Evolutionary conservation across 2,888 invertebrate species (phyloP).

Genomic region (Latrodectus elegans): DNA sequence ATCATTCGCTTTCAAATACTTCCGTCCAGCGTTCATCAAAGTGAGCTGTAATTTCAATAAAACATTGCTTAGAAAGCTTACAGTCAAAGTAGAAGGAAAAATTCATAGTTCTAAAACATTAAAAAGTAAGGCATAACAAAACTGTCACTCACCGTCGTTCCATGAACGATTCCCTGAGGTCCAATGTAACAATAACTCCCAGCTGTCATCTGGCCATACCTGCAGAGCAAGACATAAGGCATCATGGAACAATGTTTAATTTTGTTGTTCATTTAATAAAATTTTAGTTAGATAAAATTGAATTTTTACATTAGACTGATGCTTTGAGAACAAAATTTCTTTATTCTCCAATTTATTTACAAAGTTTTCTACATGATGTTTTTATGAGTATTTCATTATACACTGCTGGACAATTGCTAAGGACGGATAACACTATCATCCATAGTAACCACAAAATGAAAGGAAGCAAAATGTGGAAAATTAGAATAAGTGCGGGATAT

Average conservation of each 20-base stretch:
- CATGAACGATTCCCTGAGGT: constrained; percentile 81
- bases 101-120: background rate
- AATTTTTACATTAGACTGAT: too few relatives aligned
- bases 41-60: constrained; percentile 77
- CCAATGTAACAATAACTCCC: constrained; percentile 81
- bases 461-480: too few relatives aligned
- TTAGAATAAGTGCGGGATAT: too few relatives aligned
- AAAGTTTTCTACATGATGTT: too few relatives aligned
- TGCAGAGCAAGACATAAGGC: constrained; percentile 66
- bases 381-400: too few relatives aligned
- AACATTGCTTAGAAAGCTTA: background rate
- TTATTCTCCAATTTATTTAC: too few relatives aligned
- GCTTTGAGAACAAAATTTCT: too few relatives aligned
- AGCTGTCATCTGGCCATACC: constrained; percentile 82
- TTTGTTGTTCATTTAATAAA: background rate
- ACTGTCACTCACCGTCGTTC: constrained; percentile 78
- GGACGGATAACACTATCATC: too few relatives aligned
- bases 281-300: too few relatives aligned
- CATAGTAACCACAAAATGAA: too few relatives aligned
- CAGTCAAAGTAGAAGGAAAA: background rate
- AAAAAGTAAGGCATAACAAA: background rate
- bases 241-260: background rate
- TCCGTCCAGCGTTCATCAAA: constrained; percentile 79
- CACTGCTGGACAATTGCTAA: too few relatives aligned
- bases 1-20: constrained; percentile 76